Conservation (phyloP, 2,888 invertebrate genomes). For the Tenthredo mesomela region DNA sequence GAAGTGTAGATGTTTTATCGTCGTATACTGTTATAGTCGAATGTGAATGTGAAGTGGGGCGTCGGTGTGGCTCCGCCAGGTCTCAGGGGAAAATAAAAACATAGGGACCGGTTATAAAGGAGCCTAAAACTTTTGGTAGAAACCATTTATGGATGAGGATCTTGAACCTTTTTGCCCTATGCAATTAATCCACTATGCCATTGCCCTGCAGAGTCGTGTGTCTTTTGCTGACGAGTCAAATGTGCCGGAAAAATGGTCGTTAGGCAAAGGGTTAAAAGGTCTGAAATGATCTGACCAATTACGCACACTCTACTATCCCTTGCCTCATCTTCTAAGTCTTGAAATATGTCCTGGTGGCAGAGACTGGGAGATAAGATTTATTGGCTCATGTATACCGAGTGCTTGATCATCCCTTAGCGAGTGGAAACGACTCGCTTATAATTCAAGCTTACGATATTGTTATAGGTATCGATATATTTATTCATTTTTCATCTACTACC, state of each 20-base stretch:
- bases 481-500: neutral
- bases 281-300: conserved; percentile 45
- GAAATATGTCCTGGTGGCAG: neutral
- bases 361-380: neutral
- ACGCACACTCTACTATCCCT: conserved; percentile 13
- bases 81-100: neutral
- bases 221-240: conserved; percentile 41
- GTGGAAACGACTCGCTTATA: neutral
- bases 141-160: conserved; percentile 21
- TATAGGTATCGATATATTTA: neutral
- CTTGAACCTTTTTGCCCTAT: conserved; percentile 30
- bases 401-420: neutral
- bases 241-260: conserved; percentile 41
- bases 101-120: conserved; percentile 27
- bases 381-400: neutral
- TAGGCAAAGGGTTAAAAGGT: conserved; percentile 17
- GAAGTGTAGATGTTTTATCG: conserved; percentile 22
- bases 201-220: neutral
- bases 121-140: conserved; percentile 20
- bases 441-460: neutral
- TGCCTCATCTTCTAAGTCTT: neutral
- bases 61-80: neutral
- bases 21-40: neutral
- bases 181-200: conserved; percentile 33
- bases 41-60: neutral